phyloP scores from a whole-genome alignment of 2,113 vertebrate species.

The Tenebrosternarchus preto region DNA sequence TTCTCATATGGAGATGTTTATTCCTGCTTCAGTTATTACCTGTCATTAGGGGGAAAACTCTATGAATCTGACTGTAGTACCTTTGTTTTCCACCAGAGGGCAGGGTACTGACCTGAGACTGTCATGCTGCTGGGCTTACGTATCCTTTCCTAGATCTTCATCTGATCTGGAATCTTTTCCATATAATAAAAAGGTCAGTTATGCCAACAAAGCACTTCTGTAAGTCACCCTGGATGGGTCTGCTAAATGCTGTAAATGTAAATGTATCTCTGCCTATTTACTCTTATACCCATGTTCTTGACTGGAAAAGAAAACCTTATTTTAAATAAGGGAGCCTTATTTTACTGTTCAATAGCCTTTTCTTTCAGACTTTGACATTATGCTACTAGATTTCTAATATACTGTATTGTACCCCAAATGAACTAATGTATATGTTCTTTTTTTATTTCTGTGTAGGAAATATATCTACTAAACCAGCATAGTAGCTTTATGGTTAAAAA shows the following conservation, averaged over 20 bases:
- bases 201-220: neutral
- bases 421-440: too few species aligned
- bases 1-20: neutral
- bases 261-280: too few species aligned
- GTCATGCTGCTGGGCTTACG: neutral
- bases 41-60: neutral
- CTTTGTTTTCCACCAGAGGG: conserved; percentile 7
- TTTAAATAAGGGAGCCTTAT: neutral
- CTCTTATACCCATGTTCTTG: too few species aligned
- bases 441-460: too few species aligned
- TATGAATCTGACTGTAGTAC: neutral
- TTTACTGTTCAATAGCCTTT: neutral
- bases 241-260: too few species aligned
- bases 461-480: too few species aligned
- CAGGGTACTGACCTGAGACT: neutral
- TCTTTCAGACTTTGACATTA: neutral
- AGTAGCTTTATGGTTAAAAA: too few species aligned
- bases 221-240: too few species aligned
- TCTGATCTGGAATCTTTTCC: neutral
- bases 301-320: too few species aligned
- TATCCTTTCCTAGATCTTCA: neutral
- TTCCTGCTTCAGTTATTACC: neutral
- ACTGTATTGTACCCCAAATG: too few species aligned
- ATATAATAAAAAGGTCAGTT: neutral
- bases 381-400: too few species aligned